Evolutionary conservation across 2,113 vertebrate species (phyloP), one percentile per base, ranked within the genome.

Genomic region (Morone saxatilis): DNA sequence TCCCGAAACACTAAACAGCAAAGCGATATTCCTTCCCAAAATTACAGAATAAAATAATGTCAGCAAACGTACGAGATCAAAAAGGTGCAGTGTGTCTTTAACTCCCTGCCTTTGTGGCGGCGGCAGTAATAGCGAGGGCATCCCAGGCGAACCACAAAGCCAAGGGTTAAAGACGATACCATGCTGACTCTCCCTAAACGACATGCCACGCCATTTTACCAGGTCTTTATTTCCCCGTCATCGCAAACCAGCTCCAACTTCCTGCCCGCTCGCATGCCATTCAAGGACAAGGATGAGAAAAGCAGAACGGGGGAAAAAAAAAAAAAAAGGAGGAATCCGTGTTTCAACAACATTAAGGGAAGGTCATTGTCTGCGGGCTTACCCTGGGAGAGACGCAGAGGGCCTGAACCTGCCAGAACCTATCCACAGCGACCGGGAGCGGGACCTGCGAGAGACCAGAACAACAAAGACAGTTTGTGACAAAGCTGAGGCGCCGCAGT

Each of bases 391-490:
- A 96, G 92, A 92, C 78, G 83, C 86, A 93, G 89, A 93, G 92
- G 92, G 89, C 92, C 93, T 92, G 91, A 93, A 92, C 93, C 93
- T 94, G 95, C 95, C 95, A 95, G 87, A 96, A 96, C 94, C 93
- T 95, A 95, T 95, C 96, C 95, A 93, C 92, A 89, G 81, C 79
- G 93, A 96, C 95, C 95, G 94, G 83, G 88, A 92, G 91, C 92
- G 72, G 94, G 94, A 97, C 93, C 96, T 97, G 95, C 95, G 94
- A 95, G 94, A 86, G 93, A 90, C 79, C 90, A 95, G 94, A 97
- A 94, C 93, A 97, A 96, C 96, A 97, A 97, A 96, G 96, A 97
- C 93, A 95, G 96, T 96, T 97, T 96, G 96, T 97, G 97, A 98
- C 97, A 97, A 97, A 97, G 95, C 96, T 97, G 96, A 97, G 97